These are phyloP conservation scores for Alitta virens DNA, from an alignment of 2,888 invertebrate genomes.

Conservation along the genomic window DNA sequence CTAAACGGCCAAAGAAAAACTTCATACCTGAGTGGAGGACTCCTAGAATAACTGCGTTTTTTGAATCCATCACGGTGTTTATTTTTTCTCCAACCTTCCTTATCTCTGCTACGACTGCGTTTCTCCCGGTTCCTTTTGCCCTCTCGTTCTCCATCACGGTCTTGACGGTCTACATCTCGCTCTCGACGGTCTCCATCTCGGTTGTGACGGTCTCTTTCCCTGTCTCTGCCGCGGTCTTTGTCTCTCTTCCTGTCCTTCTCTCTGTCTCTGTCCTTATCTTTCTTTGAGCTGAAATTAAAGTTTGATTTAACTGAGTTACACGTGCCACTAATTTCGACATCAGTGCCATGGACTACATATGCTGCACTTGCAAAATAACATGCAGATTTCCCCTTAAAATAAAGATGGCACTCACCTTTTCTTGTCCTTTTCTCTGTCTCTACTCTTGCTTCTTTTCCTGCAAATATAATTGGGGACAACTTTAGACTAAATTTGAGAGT, in stretches of 20 bases:
- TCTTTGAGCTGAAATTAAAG: no score
- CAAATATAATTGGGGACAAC: no score
- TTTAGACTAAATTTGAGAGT: no score
- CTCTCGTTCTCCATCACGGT: slow-evolving; percentile 9
- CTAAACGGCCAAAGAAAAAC: no score
- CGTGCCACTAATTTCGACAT: neutral
- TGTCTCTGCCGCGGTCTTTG: slow-evolving; percentile 31
- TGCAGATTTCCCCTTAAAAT: no score
- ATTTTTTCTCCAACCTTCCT: slow-evolving; percentile 24
- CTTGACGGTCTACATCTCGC: slow-evolving; percentile 8
- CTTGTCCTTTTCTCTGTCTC: slow-evolving; percentile 32
- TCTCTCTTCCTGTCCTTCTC: slow-evolving; percentile 37
- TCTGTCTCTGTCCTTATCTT: slow-evolving; percentile 33
- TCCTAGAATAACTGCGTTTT: slow-evolving; percentile 2
- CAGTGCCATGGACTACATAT: no score
- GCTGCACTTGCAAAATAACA: no score
- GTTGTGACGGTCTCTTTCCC: slow-evolving; percentile 30
- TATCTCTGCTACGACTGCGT: slow-evolving; percentile 16
- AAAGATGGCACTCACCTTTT: slow-evolving; percentile 5
- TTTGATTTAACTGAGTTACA: no score
- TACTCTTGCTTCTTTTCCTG: slow-evolving; percentile 39
- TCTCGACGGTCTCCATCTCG: slow-evolving; percentile 11
- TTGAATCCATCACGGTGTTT: slow-evolving; percentile 33
- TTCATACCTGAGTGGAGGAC: neutral
- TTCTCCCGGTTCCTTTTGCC: slow-evolving; percentile 6